Evolutionary conservation across 2,113 vertebrate species (phyloP).

Genomic region (Cinclus cinclus): DNA sequence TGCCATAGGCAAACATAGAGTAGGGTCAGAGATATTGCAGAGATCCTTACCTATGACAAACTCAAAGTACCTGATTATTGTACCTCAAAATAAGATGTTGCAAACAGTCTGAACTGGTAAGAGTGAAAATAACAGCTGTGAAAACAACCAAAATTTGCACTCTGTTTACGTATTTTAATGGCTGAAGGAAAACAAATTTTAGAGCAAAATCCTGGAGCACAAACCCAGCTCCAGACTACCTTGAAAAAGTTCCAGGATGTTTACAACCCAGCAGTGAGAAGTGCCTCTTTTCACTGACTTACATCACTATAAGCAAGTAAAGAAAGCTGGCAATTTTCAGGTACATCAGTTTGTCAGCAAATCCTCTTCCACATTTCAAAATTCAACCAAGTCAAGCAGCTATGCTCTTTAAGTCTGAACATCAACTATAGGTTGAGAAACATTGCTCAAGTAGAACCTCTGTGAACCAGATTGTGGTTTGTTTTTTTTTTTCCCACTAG

Average conservation of each 20-base stretch:
- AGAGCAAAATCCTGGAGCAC: neutral
- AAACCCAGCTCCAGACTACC: neutral
- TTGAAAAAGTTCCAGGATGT: neutral
- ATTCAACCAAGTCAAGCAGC: neutral
- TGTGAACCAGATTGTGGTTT: fast-evolving
- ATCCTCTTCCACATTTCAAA: neutral
- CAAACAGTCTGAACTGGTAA: neutral
- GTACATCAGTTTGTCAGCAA: neutral
- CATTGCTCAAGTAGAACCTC: neutral
- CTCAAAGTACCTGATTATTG: neutral
- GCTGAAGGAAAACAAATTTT: neutral
- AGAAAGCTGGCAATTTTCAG: neutral
- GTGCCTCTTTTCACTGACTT: neutral
- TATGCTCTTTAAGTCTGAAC: neutral
- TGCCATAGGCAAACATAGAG: neutral
- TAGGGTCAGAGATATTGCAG: neutral
- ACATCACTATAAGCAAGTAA: neutral
- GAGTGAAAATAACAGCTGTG: neutral
- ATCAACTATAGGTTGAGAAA: neutral
- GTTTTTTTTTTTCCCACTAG: fast-evolving
- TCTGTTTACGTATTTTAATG: neutral
- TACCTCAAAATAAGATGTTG: neutral
- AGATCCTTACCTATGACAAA: neutral
- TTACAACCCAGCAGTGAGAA: neutral
- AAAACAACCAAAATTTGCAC: neutral